phyloP scores from a whole-genome alignment of 2,113 vertebrate species.

The Oostethus manadensis region DNA sequence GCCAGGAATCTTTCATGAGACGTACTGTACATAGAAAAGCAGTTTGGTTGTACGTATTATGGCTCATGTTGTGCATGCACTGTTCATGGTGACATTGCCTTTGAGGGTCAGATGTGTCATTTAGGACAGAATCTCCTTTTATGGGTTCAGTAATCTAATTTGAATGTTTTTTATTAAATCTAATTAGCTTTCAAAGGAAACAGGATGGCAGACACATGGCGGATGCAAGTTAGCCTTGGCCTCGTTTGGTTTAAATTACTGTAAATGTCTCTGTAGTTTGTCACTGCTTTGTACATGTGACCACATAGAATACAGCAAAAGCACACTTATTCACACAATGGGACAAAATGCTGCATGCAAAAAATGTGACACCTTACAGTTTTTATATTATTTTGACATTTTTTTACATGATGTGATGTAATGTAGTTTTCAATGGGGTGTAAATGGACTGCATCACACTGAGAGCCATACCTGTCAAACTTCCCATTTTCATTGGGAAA shows the following conservation, averaged over 20 bases:
- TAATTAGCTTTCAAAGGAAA: not conserved
- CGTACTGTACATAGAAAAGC: not conserved
- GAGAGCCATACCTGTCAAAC: too few relatives aligned
- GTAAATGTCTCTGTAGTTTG: slow-evolving; percentile 31
- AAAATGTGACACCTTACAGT: too few relatives aligned
- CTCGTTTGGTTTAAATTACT: slow-evolving; percentile 35
- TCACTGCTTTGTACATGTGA: not conserved
- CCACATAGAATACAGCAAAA: too few relatives aligned
- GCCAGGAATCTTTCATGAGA: slow-evolving; percentile 49
- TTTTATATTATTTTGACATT: too few relatives aligned
- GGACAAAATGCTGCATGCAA: too few relatives aligned
- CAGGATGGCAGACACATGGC: slow-evolving; percentile 9
- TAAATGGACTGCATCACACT: too few relatives aligned
- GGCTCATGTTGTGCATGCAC: slow-evolving; percentile 27
- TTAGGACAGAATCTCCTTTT: slow-evolving; percentile 2
- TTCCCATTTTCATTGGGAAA: too few relatives aligned
- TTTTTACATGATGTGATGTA: too few relatives aligned
- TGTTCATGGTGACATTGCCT: slow-evolving; percentile 27
- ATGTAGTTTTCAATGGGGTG: too few relatives aligned
- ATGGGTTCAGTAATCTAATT: slow-evolving; percentile 2
- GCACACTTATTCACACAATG: too few relatives aligned
- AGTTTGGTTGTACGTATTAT: slow-evolving; percentile 44
- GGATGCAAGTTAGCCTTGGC: slow-evolving; percentile 1
- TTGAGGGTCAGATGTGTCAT: slow-evolving; percentile 43
- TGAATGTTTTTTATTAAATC: slow-evolving; percentile 6